Percentiles rank a stretch among this genome's conserved stretches.
Evolutionary conservation across 2,113 vertebrate genomes (phyloP).

Genomic region (Aegypius monachus): DNA sequence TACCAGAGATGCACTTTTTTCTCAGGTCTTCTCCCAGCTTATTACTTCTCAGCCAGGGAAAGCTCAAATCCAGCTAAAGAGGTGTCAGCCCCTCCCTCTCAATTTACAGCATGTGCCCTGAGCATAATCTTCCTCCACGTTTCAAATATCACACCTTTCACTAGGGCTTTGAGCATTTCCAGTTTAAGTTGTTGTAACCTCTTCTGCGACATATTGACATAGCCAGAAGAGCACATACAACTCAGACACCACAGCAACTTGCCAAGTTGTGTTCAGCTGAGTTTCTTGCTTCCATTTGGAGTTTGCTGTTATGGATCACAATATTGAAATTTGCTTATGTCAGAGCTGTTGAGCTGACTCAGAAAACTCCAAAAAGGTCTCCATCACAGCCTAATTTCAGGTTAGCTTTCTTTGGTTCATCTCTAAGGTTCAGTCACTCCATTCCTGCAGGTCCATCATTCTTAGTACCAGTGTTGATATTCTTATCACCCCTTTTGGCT

Average conservation of each 20-base stretch:
- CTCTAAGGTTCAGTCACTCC: background rate
- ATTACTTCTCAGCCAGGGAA: background rate
- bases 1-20: background rate
- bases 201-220: background rate
- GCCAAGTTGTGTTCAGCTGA: background rate
- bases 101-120: background rate
- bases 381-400: background rate
- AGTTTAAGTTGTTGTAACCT: background rate
- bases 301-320: background rate
- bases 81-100: background rate
- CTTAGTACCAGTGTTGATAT: background rate
- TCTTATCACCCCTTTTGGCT: background rate
- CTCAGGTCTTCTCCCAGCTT: background rate
- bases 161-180: background rate
- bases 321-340: background rate
- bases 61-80: background rate
- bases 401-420: background rate
- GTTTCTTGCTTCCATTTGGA: background rate
- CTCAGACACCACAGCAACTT: background rate
- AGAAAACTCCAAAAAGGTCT: background rate
- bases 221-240: background rate
- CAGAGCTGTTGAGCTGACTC: background rate
- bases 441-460: background rate
- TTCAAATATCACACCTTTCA: background rate
- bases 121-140: background rate